phyloP scores from a whole-genome alignment of 2,888 invertebrate genomes.

The Drosophila recens region DNA sequence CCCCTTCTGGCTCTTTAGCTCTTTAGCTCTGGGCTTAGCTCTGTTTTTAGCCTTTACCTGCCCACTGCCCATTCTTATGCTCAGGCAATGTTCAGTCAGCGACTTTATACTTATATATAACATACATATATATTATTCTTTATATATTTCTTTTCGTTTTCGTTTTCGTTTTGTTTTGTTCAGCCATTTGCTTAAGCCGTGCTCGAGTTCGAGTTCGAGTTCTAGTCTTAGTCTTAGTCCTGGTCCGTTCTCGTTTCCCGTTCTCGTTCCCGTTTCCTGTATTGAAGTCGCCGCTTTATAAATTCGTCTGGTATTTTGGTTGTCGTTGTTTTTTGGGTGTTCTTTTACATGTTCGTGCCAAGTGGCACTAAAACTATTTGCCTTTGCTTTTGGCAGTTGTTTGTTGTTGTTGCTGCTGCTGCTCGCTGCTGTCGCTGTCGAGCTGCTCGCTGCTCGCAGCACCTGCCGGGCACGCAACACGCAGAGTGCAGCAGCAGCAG shows the following conservation, averaged over 20 bases:
- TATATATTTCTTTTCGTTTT: not conserved
- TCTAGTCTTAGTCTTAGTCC: no score
- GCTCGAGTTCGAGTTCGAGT: no score
- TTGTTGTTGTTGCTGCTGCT: constrained; percentile 29
- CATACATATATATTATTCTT: not conserved
- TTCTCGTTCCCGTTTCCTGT: not conserved
- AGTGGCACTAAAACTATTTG: constrained; percentile 81
- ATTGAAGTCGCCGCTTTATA: constrained; percentile 17
- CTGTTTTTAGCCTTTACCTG: constrained; percentile 7
- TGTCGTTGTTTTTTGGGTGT: constrained; percentile 46
- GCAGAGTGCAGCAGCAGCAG: constrained; percentile 15
- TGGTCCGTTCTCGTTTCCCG: not conserved
- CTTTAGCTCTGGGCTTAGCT: constrained; percentile 1
- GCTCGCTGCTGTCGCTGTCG: constrained; percentile 17
- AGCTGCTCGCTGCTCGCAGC: constrained; percentile 12
- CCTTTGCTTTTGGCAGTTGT: constrained; percentile 59
- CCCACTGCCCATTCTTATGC: constrained; percentile 33
- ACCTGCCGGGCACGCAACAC: not conserved
- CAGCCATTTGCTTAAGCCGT: constrained; percentile 17
- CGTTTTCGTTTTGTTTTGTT: not conserved
- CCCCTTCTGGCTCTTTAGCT: not conserved
- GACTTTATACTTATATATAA: not conserved
- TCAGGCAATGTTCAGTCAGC: constrained; percentile 70
- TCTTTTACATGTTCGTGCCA: constrained; percentile 76
- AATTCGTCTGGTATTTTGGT: constrained; percentile 18